Evolutionary conservation across 2,113 vertebrate species (phyloP).

Genomic region (Mustelus asterias): DNA sequence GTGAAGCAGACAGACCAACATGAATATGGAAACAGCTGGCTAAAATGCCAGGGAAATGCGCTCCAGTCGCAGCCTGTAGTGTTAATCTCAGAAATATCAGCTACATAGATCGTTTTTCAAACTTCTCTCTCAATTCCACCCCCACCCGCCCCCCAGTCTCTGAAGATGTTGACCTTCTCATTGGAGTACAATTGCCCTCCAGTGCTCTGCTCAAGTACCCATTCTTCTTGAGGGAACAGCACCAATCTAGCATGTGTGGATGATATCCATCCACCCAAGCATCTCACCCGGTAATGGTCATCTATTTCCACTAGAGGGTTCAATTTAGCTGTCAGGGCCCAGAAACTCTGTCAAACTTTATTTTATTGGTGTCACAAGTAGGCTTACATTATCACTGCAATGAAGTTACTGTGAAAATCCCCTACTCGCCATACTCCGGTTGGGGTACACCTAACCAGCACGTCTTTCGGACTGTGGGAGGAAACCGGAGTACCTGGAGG

Average conservation of each 20-base stretch:
- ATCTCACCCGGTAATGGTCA: neutral
- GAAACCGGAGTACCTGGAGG: too few species aligned
- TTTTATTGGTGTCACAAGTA: too few species aligned
- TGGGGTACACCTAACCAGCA: too few species aligned
- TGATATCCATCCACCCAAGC: neutral
- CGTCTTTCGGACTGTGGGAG: too few species aligned
- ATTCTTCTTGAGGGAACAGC: too few species aligned
- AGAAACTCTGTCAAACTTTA: neutral
- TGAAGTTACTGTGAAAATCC: too few species aligned
- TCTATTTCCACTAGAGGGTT: neutral
- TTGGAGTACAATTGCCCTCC: neutral
- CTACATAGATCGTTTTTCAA: neutral
- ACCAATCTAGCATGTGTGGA: too few species aligned
- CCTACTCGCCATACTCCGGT: too few species aligned
- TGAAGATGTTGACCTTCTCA: neutral
- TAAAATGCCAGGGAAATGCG: neutral
- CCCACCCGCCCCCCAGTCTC: neutral
- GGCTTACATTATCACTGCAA: too few species aligned
- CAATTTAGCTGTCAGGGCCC: neutral
- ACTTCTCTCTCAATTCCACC: neutral
- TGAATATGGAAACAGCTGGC: neutral
- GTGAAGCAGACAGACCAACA: neutral
- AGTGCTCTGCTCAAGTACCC: neutral
- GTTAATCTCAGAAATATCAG: neutral
- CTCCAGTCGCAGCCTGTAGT: neutral